These are phyloP conservation scores for Glaucomys volans DNA, from an alignment of 2,113 vertebrate genomes.

Conservation along the genomic window DNA sequence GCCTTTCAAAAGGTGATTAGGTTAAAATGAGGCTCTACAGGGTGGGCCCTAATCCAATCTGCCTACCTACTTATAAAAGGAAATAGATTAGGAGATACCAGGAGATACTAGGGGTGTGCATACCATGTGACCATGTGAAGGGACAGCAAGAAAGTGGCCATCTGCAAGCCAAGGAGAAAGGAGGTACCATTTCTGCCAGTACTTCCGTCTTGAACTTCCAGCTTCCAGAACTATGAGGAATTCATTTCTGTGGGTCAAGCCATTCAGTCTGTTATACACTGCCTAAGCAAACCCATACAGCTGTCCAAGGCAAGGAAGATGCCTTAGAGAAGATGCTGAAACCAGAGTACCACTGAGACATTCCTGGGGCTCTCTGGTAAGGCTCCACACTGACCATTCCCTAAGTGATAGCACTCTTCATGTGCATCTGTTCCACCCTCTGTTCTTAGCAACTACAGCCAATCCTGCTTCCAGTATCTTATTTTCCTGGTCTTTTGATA, in stretches of 20 bases:
- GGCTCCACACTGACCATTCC: not conserved
- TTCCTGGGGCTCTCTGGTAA: not conserved
- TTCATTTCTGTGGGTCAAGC: too few species aligned
- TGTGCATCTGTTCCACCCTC: too few species aligned
- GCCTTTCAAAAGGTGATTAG: not conserved
- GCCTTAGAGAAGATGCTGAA: not conserved
- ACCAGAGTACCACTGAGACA: too few species aligned
- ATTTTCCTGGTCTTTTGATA: not conserved
- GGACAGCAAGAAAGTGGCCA: rapidly evolving
- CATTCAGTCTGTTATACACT: not conserved
- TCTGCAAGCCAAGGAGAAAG: not conserved
- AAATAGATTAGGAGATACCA: not conserved
- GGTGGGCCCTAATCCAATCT: not conserved
- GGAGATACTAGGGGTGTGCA: rapidly evolving
- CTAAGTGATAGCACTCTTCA: not conserved
- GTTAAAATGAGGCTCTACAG: not conserved
- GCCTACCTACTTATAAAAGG: not conserved
- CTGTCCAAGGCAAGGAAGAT: not conserved
- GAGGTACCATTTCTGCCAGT: not conserved
- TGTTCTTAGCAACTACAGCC: not conserved
- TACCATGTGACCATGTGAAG: rapidly evolving
- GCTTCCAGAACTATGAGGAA: not conserved
- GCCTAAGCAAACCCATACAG: not conserved
- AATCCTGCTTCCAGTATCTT: not conserved
- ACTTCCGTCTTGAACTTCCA: not conserved